Percentiles rank a stretch among this genome's conserved stretches.
phyloP scores from a whole-genome alignment of 1,140 invertebrate genomes.

The Aphis craccivora region DNA sequence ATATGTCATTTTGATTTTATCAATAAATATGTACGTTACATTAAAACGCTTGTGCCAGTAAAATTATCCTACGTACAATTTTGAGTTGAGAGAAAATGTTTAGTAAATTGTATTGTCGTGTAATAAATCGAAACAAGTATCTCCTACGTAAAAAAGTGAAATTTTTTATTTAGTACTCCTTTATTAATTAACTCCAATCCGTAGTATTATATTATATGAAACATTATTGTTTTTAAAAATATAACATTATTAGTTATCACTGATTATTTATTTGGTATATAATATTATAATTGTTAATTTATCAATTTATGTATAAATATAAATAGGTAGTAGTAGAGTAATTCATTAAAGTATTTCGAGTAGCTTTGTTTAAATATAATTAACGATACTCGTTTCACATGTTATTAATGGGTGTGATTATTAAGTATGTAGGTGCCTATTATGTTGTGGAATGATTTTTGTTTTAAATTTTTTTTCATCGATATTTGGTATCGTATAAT shows the following conservation, averaged over 20 bases:
- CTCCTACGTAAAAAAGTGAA: constrained; percentile 33
- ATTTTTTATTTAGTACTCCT: background rate
- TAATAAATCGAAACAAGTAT: background rate
- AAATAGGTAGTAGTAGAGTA: background rate
- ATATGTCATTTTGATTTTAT: background rate
- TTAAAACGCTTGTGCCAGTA: background rate
- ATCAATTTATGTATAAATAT: too few relatives aligned
- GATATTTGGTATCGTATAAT: background rate
- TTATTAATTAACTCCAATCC: background rate
- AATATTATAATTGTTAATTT: background rate
- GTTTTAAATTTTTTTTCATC: background rate
- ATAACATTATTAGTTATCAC: background rate
- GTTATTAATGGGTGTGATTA: background rate
- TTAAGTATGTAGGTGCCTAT: background rate
- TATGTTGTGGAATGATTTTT: background rate
- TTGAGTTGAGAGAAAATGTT: background rate
- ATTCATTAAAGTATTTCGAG: background rate
- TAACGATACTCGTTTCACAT: background rate
- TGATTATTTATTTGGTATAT: background rate
- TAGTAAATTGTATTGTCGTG: background rate
- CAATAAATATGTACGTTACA: background rate
- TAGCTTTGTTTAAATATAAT: background rate
- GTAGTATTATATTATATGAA: background rate
- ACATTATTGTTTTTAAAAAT: background rate
- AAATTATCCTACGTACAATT: background rate